phyloP scores from a whole-genome alignment of 2,113 vertebrate species.

The Eolophus roseicapilla region DNA sequence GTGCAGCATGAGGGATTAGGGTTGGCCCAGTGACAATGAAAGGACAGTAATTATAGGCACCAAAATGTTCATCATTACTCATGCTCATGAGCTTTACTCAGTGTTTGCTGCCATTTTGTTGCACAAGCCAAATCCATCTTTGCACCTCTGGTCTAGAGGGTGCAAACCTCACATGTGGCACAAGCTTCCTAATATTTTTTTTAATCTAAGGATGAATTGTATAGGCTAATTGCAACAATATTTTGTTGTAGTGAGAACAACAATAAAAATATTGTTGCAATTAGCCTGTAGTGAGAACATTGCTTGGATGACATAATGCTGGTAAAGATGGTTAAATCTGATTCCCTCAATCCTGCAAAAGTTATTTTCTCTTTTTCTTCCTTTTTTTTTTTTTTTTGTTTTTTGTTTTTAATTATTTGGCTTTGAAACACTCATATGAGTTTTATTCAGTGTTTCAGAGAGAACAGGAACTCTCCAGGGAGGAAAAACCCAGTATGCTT shows the following conservation, averaged over 20 bases:
- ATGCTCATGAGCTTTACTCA: background rate
- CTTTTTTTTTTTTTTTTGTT: background rate
- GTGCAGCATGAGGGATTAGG: background rate
- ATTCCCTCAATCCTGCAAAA: background rate
- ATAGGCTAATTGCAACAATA: background rate
- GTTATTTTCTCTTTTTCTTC: background rate
- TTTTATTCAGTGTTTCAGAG: constrained; percentile 20
- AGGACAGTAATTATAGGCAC: background rate
- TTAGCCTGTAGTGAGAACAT: background rate
- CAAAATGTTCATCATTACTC: background rate
- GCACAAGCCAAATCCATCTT: background rate
- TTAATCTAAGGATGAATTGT: background rate
- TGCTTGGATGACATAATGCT: background rate
- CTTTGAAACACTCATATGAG: background rate
- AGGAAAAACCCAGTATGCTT: background rate
- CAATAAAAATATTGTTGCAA: background rate
- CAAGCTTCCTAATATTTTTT: background rate
- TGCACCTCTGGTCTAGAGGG: background rate
- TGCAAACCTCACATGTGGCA: background rate
- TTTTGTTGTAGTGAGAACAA: background rate
- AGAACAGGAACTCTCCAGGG: background rate
- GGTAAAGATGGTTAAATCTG: background rate
- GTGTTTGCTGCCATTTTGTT: background rate
- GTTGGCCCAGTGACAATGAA: background rate
- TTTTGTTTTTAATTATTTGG: background rate